Evolutionary conservation across 2,888 invertebrate species (phyloP).

Genomic region (Napeogenes inachia): DNA sequence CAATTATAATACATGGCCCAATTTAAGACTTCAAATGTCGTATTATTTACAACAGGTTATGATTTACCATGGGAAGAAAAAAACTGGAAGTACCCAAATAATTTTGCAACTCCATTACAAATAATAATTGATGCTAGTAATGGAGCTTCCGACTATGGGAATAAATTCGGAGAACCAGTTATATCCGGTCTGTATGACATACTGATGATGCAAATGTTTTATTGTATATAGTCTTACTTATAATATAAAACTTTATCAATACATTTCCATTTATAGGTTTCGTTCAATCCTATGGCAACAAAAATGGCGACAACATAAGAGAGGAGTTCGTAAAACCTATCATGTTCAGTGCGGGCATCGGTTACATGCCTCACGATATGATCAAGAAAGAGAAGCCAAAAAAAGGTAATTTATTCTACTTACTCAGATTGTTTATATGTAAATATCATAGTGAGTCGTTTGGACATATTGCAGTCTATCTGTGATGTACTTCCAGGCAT

Average conservation of each 20-base stretch:
- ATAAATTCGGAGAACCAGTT: constrained; percentile 98
- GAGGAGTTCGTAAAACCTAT: constrained; percentile 98
- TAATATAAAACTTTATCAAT: neutral
- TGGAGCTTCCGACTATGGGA: constrained; percentile 99
- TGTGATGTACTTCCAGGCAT: constrained; percentile 78
- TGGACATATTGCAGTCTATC: no score
- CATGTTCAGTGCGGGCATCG: constrained; percentile 98
- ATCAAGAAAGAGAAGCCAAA: constrained; percentile 85
- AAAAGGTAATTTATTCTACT: constrained; percentile 72
- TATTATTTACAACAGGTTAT: constrained; percentile 80
- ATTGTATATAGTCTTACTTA: neutral
- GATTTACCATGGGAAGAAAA: constrained; percentile 91
- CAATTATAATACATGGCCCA: neutral
- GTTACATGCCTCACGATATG: constrained; percentile 90
- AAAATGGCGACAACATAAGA: constrained; percentile 80
- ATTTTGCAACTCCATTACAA: constrained; percentile 93
- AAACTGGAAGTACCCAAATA: constrained; percentile 85
- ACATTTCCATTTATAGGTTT: constrained; percentile 81
- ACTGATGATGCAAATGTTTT: no score
- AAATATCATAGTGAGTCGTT: no score
- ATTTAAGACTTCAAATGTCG: neutral
- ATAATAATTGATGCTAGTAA: constrained; percentile 97
- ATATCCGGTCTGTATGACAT: constrained; percentile 67
- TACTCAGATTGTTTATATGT: no score
- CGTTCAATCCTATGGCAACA: constrained; percentile 91